Evolutionary conservation across 2,797 vertebrate species (phyloP).

Genomic region (Lophius americanus): DNA sequence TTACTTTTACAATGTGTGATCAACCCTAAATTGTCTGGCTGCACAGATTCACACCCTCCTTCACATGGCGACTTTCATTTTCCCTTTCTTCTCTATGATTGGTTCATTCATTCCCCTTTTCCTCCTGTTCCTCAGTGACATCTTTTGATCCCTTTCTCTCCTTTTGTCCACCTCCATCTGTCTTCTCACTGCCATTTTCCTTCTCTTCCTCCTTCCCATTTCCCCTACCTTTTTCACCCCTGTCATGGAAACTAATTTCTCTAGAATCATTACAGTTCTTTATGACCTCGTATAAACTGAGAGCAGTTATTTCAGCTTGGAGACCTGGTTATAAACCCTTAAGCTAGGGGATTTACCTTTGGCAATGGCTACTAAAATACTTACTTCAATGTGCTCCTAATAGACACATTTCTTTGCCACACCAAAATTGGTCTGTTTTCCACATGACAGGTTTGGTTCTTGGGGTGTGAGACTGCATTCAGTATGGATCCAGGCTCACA

Average conservation of each 20-base stretch:
- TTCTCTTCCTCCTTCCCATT: constrained; percentile 9
- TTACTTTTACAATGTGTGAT: constrained; percentile 71
- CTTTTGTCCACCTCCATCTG: constrained; percentile 3
- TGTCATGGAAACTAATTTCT: constrained; percentile 76
- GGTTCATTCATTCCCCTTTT: constrained; percentile 26
- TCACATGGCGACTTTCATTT: constrained; percentile 28
- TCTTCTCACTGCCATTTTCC: constrained; percentile 7
- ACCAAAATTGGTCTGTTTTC: constrained; percentile 70
- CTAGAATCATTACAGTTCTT: constrained; percentile 79
- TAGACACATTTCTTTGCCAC: constrained; percentile 59
- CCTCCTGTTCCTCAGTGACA: not conserved
- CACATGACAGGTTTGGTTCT: constrained; percentile 51
- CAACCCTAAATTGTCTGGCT: constrained; percentile 54
- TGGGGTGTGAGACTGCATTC: constrained; percentile 43
- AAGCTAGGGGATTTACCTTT: constrained; percentile 74
- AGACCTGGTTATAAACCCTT: constrained; percentile 74
- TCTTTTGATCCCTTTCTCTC: constrained; percentile 30
- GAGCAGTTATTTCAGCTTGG: constrained; percentile 76
- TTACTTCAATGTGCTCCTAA: constrained; percentile 72
- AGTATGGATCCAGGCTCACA: constrained; percentile 39
- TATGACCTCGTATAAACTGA: constrained; percentile 80
- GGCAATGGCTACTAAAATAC: constrained; percentile 77
- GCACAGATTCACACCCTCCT: constrained; percentile 14
- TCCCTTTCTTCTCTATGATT: constrained; percentile 18
- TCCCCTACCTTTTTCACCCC: constrained; percentile 34